A percentile compares a stretch with the other conserved stretches of the same genome.
These are phyloP conservation scores for Harpagifer antarcticus DNA, from an alignment of 2,797 vertebrate species.

Conservation along the genomic window DNA sequence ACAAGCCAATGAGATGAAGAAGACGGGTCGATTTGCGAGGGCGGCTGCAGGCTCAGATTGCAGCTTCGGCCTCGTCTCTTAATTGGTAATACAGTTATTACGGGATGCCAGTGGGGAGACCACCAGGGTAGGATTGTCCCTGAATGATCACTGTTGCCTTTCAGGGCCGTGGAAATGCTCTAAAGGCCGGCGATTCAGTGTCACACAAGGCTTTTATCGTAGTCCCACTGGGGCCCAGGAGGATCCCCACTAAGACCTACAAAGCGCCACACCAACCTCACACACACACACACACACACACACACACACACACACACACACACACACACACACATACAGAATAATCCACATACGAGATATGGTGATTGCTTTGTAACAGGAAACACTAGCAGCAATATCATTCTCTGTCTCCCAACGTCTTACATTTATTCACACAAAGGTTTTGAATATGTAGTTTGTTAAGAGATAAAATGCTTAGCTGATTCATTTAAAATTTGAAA, in stretches of 20 bases:
- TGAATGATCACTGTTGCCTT: conserved; percentile 79
- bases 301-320: no score
- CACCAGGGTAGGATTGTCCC: conserved; percentile 60
- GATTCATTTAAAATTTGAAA: not conserved
- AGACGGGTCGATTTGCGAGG: conserved; percentile 22
- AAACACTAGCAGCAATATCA: not conserved
- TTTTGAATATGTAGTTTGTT: not conserved
- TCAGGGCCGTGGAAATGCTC: conserved; percentile 80
- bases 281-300: not conserved
- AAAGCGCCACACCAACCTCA: conserved; percentile 31
- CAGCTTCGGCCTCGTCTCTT: conserved; percentile 45
- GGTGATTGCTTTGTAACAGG: not conserved
- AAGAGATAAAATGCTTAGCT: not conserved
- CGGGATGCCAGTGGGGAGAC: conserved; percentile 66
- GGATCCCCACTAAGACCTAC: conserved; percentile 63
- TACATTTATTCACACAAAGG: not conserved
- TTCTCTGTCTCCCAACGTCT: not conserved
- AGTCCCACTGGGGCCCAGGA: conserved; percentile 65
- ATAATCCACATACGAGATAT: conserved; percentile 4
- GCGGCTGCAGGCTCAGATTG: conserved; percentile 31
- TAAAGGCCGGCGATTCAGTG: conserved; percentile 66
- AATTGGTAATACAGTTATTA: conserved; percentile 83
- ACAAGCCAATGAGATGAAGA: conserved; percentile 12
- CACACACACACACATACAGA: no score
- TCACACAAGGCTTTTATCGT: conserved; percentile 78